phyloP scores from a whole-genome alignment of 1,140 invertebrate genomes.

The Meloidogyne hapla region DNA sequence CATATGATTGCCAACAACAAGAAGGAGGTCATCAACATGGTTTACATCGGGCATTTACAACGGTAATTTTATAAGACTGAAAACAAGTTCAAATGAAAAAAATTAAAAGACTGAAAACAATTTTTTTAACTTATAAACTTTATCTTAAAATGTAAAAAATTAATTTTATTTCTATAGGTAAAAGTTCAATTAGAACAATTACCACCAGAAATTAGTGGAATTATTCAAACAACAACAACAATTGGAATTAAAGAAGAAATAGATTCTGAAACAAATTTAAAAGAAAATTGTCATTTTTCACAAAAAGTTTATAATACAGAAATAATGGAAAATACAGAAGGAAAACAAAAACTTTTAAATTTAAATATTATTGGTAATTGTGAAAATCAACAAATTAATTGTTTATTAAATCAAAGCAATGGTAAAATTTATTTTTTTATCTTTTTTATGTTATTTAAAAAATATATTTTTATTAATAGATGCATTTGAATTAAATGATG shows the following conservation, averaged over 20 bases:
- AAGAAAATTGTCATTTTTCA: slow-evolving; percentile 42
- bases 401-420: slow-evolving; percentile 36
- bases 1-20: slow-evolving; percentile 24
- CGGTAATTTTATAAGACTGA: not conserved
- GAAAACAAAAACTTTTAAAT: slow-evolving; percentile 34
- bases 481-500: slow-evolving; percentile 54
- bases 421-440: slow-evolving; percentile 25
- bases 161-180: not conserved
- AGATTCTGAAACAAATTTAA: slow-evolving; percentile 11
- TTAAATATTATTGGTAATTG: slow-evolving; percentile 40
- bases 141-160: no score
- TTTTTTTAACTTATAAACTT: no score
- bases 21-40: not conserved
- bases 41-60: not conserved
- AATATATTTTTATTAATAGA: slow-evolving; percentile 45
- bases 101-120: no score
- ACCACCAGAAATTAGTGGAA: no score
- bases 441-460: no score
- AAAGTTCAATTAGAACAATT: not conserved
- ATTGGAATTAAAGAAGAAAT: not conserved
- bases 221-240: slow-evolving; percentile 30
- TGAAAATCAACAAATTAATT: slow-evolving; percentile 25
- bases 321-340: slow-evolving; percentile 50
- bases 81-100: no score
- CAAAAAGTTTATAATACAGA: slow-evolving; percentile 51